Evolutionary conservation across 2,888 invertebrate species (phyloP), one percentile per base, ranked within the genome.

Genomic region (Diarsia brunnea): DNA sequence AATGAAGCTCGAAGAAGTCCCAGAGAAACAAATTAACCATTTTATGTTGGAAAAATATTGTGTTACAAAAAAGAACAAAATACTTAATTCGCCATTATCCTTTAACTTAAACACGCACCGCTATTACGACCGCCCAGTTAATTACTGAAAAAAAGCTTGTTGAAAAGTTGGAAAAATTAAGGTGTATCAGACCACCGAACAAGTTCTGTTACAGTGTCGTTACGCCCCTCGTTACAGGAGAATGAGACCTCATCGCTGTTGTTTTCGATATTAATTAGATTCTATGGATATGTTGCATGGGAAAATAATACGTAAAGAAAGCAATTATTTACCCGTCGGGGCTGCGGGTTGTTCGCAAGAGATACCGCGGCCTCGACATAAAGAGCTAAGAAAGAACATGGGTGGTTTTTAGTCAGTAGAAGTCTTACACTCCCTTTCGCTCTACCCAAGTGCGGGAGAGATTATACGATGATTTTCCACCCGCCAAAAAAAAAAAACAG

Each of bases 141-240:
- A 87, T 86, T 81, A 87, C 81, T 79, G 78, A 53, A 69, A 74
- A 79, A 82, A 84, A 80, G 85, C 73, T 83, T 87, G 82, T 70
- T 82, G 70, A 64, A 67, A 81, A 79, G 72, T 79, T 82, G 19
- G 64, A 76, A 84, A 78, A 81, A 79, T 69, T 31, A 71, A 71
- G 84, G 70, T 81, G 55, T 75, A 78, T 74, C 49, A 68, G 51
- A 63, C 63, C 65, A 55, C 53, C 27, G 67, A 60, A 65, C 69
- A 79, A 83, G 76, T 82, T 80, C 24, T 49, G 67, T 76, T 64
- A n/a, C n/a, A 66, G 69, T 60, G 69, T 61, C 71, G 67, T 84
- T 77, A 80, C 77, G 70, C 0, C 49, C 24, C 24, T 75, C 58
- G 65, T 71, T 71, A 72, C 53, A 49, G n/a, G 49, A 2, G 5